These are phyloP conservation scores for Notolepis coatsorum DNA, from an alignment of 2,797 vertebrate genomes.

Conservation along the genomic window DNA sequence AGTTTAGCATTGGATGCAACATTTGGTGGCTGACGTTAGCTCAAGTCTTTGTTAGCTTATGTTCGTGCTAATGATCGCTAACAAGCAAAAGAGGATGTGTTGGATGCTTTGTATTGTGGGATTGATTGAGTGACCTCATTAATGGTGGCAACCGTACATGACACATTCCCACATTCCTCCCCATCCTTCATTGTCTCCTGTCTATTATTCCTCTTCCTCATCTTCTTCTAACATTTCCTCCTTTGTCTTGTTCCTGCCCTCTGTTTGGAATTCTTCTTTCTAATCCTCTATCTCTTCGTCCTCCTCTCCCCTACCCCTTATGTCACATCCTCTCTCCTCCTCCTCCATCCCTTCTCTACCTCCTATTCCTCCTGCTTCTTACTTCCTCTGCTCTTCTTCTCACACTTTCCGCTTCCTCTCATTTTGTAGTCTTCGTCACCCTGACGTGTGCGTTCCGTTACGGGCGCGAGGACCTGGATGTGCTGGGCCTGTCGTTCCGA, in stretches of 20 bases:
- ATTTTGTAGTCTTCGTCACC: constrained; percentile 90
- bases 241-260: background rate
- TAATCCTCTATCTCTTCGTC: background rate
- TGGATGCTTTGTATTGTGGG: background rate
- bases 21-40: too few species aligned
- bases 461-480: constrained; percentile 95
- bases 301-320: too few species aligned
- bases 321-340: background rate
- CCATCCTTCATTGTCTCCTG: background rate
- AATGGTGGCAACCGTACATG: background rate
- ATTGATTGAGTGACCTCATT: background rate
- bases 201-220: background rate
- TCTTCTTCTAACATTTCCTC: too few species aligned
- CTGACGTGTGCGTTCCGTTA: constrained; percentile 97
- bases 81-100: too few species aligned
- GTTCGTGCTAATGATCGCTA: too few species aligned
- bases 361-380: constrained; percentile 55
- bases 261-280: background rate
- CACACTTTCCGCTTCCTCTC: background rate
- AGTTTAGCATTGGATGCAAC: too few species aligned
- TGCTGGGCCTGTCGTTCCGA: constrained; percentile 94
- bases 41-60: too few species aligned
- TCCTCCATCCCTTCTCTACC: constrained; percentile 71
- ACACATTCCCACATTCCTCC: background rate
- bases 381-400: constrained; percentile 51